Evolutionary conservation across 2,113 vertebrate genomes (phyloP).

Genomic region (Cacatua alba): DNA sequence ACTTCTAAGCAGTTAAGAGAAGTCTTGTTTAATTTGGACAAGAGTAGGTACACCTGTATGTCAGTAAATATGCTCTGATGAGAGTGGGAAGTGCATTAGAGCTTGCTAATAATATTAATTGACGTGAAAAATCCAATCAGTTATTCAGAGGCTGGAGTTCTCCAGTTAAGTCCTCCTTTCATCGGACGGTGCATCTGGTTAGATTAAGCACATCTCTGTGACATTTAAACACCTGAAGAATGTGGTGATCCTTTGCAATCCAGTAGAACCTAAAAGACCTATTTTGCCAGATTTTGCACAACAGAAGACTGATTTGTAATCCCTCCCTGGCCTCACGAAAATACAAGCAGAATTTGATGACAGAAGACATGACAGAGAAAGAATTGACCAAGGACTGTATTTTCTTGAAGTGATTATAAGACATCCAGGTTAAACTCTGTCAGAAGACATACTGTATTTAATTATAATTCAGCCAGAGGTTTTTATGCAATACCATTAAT

Average conservation of each 20-base stretch:
- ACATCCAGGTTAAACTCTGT: not conserved
- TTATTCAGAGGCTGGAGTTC: not conserved
- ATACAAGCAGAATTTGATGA: not conserved
- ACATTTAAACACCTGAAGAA: not conserved
- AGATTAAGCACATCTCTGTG: not conserved
- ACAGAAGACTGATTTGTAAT: not conserved
- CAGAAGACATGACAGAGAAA: not conserved
- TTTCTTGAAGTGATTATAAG: not conserved
- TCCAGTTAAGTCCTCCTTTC: conserved; percentile 13
- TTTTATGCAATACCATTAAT: not conserved
- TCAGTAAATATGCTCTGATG: not conserved
- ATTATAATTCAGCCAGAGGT: not conserved
- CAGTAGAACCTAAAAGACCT: conserved; percentile 2
- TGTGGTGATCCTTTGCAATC: not conserved
- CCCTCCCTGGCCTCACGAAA: not conserved
- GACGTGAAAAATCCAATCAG: conserved; percentile 20
- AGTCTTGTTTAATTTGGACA: not conserved
- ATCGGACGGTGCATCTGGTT: not conserved
- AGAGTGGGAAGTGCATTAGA: not conserved
- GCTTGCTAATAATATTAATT: conserved; percentile 26
- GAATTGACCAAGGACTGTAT: not conserved
- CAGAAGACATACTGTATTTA: not conserved
- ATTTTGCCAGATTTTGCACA: not conserved
- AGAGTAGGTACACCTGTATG: not conserved
- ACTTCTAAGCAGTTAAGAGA: not conserved